Evolutionary conservation across 2,888 invertebrate species (phyloP), one percentile per base, ranked within the genome.

Genomic region (Steinernema carpocapsae): DNA sequence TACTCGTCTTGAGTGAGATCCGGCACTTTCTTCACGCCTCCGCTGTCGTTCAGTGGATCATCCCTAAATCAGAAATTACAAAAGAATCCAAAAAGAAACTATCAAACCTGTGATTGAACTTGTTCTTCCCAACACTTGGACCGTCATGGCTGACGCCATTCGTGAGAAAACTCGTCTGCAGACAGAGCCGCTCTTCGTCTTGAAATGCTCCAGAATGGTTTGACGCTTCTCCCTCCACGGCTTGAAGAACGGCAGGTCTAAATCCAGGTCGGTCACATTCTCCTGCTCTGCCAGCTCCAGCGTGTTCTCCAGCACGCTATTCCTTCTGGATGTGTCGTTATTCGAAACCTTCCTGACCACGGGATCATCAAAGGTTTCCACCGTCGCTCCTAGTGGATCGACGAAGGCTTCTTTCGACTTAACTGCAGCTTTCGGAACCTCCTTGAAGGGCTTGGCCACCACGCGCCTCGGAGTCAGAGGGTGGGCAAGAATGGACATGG

Each of bases 21-120:
- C 87, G 93, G 91, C 89, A 94, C 52, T 17, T 93, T 89, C 94
- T 94, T 83, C 93, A 92, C 75, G 92, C 37, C 88, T 7, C 93
- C 92, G 88, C 95, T 95, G 88, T 97, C 96, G 89, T 97, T 97
- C 75, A 97, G 89, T 87, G 97, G 96, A 88, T 97, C 95, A 72
- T 97, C 89, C 70, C 95, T 81, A 64, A 48, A 80, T 70, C 71
- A 43, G 52, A 32, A 17, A 1, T 22, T 52, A 10, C 42, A 14
- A 24, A 46, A 17, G 12, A 22, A 29, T 71, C 2, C 7, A 73
- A 76, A 10, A 37, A 10, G 10, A 37, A 3, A 37, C 37, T 6
- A 37, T 37, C 37, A 37, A 37, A 37, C 37, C 37, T 37, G 37
- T 48, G 51, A 37, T n/a, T 46, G 7, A 72, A 59, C n/a, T 70